A percentile compares a stretch with the other conserved stretches of the same genome.
These are phyloP conservation scores for Campylomormyrus tamandua DNA, from an alignment of 2,113 vertebrate species.

Conservation along the genomic window DNA sequence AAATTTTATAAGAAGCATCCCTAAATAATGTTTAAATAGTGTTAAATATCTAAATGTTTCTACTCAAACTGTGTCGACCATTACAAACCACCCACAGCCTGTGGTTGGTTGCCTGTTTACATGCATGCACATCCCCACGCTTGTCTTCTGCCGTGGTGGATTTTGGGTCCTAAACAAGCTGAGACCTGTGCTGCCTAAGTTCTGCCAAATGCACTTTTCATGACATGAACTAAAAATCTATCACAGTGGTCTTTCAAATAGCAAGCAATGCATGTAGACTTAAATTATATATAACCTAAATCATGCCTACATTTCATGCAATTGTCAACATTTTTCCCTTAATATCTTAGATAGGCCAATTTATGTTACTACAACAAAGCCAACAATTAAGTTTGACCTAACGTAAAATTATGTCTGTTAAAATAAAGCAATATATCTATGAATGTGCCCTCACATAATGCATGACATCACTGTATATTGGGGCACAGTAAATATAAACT, in stretches of 20 bases:
- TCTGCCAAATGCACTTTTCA: background rate
- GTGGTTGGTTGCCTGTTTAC: background rate
- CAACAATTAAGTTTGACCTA: background rate
- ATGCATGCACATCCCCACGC: background rate
- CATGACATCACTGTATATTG: background rate
- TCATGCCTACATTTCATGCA: background rate
- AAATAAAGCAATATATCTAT: background rate
- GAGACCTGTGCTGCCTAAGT: background rate
- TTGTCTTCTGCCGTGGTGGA: background rate
- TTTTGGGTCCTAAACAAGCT: background rate
- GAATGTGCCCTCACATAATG: background rate
- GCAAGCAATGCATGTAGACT: background rate
- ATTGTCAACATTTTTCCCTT: background rate
- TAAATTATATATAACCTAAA: background rate
- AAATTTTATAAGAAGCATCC: background rate
- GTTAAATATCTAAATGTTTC: background rate
- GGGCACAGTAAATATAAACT: background rate
- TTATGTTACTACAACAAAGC: background rate
- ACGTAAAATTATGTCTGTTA: background rate
- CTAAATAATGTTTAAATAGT: background rate
- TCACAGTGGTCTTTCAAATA: background rate
- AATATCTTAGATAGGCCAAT: background rate
- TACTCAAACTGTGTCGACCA: background rate
- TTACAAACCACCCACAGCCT: background rate
- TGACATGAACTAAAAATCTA: background rate